Evolutionary conservation across 2,888 invertebrate genomes (phyloP), one percentile per base, ranked within the genome.

Genomic region (Buathra laborator): DNA sequence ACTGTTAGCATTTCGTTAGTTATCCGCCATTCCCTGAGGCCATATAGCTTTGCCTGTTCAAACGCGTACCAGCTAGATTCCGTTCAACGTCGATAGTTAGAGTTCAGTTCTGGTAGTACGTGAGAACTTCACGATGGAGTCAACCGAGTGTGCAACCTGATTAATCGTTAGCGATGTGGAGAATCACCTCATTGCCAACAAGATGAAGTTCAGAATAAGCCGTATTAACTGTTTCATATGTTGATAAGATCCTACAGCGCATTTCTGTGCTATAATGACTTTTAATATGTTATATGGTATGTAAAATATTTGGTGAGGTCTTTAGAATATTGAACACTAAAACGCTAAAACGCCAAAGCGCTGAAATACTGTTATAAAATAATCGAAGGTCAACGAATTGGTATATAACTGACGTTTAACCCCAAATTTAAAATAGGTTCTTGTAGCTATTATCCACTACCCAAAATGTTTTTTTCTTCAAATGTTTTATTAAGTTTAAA

Each of bases 1-100:
- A 43, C 43, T 80, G 72, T 71, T 72, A 64, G 72, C 72, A 71
- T 66, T 44, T 66, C 72, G 53, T 80, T 66, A 80, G 64, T 10
- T 62, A 62, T 48, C 29, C 71, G 12, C n/a, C 29, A 16, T 2
- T 16, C 14, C 37, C 37, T 24, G 44, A 77, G 44, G 12, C 19
- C 51, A 62, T n/a, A 19, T 37, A 71, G 53, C n/a, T 64, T 72
- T 43, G 12, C 3, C 43, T 4, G 4, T 56, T 56, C 56, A 56
- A 24, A 37, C 7, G 56, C 24, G 24, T 24, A 24, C 56, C 16
- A 12, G 12, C 37, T 10, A 4, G 43, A 66, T 19, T 24, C 24
- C 46, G 9, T 14, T 7, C 6, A 3, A 24, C 24, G 19, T 24
- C 7, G 24, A 2, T 12, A 5, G 19, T 67, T 67, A n/a, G 59